phyloP scores from a whole-genome alignment of 2,888 invertebrate species.

The Eupithecia inturbata region DNA sequence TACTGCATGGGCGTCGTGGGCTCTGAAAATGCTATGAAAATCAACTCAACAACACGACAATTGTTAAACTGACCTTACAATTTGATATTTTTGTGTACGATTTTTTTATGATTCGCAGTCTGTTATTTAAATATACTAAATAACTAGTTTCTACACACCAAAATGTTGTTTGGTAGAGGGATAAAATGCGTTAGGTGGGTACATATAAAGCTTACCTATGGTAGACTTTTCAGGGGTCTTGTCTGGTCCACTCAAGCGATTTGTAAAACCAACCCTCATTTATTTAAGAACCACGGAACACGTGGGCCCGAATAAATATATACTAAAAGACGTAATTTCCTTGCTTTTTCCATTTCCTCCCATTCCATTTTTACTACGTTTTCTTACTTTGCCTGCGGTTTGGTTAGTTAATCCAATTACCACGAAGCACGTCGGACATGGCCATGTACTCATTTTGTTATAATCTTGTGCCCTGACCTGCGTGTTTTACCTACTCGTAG shows the following conservation, averaged over 20 bases:
- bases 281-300: neutral
- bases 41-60: no score
- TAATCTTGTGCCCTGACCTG: constrained; percentile 14
- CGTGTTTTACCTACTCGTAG: neutral
- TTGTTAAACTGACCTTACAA: no score
- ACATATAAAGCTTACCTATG: neutral
- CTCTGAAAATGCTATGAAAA: no score
- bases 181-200: no score
- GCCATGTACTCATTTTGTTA: constrained; percentile 22
- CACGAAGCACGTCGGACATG: constrained; percentile 14
- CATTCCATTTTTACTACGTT: neutral
- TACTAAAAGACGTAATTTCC: neutral
- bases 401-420: constrained; percentile 23
- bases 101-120: no score
- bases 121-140: no score
- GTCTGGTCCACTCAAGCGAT: neutral
- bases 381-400: constrained; percentile 7
- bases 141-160: no score
- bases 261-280: constrained; percentile 1
- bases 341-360: neutral
- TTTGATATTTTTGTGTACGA: no score
- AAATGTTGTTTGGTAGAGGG: no score
- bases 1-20: no score
- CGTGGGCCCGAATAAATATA: neutral
- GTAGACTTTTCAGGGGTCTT: neutral